These are phyloP conservation scores for Tetraneura akinire DNA, from an alignment of 1,140 invertebrate species.

Conservation along the genomic window DNA sequence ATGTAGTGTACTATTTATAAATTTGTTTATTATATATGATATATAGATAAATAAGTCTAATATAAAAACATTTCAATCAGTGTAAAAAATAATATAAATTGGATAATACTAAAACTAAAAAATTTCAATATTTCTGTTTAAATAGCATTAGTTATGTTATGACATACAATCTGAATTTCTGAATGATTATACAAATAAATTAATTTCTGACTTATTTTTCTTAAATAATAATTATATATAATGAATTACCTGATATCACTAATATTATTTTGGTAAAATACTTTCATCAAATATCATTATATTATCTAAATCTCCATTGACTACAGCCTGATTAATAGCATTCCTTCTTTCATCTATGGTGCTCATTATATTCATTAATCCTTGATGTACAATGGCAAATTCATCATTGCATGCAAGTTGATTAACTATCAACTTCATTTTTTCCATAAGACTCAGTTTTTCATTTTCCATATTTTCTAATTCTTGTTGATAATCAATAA, in stretches of 20 bases:
- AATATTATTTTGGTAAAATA: conserved; percentile 35
- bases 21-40: no score
- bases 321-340: conserved; percentile 36
- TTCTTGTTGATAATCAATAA: conserved; percentile 37
- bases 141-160: no score
- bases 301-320: conserved; percentile 42
- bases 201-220: no score
- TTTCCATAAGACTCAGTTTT: conserved; percentile 26
- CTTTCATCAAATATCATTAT: conserved; percentile 49
- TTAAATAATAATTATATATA: not conserved
- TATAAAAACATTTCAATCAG: no score
- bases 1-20: no score
- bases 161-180: no score
- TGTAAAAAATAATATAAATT: no score
- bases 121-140: no score
- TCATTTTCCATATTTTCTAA: conserved; percentile 42
- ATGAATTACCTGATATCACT: not conserved
- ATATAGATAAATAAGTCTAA: no score
- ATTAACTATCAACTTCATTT: conserved; percentile 39
- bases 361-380: conserved; percentile 45
- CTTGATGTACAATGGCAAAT: conserved; percentile 32
- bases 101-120: no score
- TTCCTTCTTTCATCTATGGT: conserved; percentile 37
- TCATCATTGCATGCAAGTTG: conserved; percentile 36
- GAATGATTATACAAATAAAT: no score